Percentiles rank a stretch among this genome's conserved stretches.
Conservation (phyloP, 1,140 invertebrate genomes). For the Apocrypta bakeri region DNA sequence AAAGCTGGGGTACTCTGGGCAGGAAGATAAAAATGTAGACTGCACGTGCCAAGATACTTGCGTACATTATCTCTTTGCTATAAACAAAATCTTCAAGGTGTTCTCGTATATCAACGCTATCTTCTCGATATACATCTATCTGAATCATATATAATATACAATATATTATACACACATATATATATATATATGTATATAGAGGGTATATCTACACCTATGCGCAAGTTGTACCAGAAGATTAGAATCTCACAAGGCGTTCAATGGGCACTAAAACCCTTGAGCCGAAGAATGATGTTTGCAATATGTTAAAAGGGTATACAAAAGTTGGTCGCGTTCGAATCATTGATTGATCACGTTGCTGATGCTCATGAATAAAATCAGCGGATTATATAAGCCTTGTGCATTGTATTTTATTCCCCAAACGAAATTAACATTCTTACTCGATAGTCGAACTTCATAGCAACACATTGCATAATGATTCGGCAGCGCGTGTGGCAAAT, state of each 20-base stretch:
- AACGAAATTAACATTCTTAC: background rate
- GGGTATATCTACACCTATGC: no score
- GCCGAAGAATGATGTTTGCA: background rate
- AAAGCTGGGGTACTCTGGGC: background rate
- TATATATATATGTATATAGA: no score
- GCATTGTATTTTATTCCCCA: background rate
- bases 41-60: background rate
- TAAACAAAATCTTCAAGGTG: background rate
- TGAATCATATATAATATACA: no score
- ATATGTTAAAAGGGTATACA: background rate
- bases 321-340: background rate
- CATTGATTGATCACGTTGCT: background rate
- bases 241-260: background rate
- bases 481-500: background rate
- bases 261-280: background rate
- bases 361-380: background rate
- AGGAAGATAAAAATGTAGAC: conserved; percentile 27
- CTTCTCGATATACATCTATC: no score
- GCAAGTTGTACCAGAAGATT: background rate
- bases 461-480: background rate
- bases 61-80: background rate
- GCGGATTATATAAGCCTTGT: background rate
- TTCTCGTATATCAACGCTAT: background rate
- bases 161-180: no score
- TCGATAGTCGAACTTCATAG: background rate